These are phyloP conservation scores for Platycheirus rosarum DNA, from an alignment of 2,888 invertebrate genomes.

Conservation along the genomic window DNA sequence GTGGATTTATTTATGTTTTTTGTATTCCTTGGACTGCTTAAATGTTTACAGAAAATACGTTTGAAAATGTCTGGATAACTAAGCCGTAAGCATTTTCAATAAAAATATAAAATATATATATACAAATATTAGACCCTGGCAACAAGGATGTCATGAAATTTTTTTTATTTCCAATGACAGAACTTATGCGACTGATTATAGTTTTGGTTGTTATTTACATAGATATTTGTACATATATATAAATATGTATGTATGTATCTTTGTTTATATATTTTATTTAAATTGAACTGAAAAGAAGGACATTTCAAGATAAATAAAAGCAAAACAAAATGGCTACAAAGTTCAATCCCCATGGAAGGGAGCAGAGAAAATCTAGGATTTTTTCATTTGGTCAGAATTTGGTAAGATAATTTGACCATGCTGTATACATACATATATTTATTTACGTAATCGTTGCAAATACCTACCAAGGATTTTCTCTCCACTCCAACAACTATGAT, in stretches of 20 bases:
- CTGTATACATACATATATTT: conserved; percentile 17
- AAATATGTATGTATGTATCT: too few relatives aligned
- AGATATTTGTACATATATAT: too few relatives aligned
- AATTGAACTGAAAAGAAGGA: conserved; percentile 22
- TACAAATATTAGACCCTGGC: too few relatives aligned
- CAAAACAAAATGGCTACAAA: conserved; percentile 27
- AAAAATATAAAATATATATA: too few relatives aligned
- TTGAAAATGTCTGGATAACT: conserved; percentile 31
- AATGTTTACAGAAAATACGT: conserved; percentile 40
- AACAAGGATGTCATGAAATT: conserved; percentile 13
- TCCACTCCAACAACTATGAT: conserved; percentile 15
- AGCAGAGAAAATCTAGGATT: conserved; percentile 9
- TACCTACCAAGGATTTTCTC: conserved; percentile 1
- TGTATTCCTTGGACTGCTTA: too few relatives aligned
- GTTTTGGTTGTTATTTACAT: too few relatives aligned
- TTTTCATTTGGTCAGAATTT: conserved; percentile 35
- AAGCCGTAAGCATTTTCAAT: conserved; percentile 52
- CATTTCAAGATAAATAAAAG: conserved; percentile 8
- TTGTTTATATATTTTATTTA: conserved; percentile 18
- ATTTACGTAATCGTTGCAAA: conserved; percentile 7
- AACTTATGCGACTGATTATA: conserved; percentile 41
- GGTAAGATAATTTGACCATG: conserved; percentile 54
- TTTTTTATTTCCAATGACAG: neutral
- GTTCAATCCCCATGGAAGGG: neutral
- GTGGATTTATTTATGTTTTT: too few relatives aligned